A percentile compares a stretch with the other conserved stretches of the same genome.
Evolutionary conservation across 2,797 vertebrate species (phyloP).

Genomic region (Pteronotus mesoamericanus): DNA sequence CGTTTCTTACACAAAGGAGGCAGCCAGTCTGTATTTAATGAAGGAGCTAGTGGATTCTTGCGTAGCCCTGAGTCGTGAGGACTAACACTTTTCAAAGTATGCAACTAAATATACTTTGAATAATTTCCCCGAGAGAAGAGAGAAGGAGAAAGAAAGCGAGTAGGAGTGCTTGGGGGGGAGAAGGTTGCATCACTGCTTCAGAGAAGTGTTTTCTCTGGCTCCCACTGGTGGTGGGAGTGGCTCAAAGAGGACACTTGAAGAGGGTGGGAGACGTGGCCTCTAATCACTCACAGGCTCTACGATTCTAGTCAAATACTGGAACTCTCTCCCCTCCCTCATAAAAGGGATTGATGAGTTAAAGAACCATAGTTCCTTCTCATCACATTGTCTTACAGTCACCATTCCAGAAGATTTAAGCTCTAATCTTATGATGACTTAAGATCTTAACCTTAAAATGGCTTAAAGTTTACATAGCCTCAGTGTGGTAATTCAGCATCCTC

Average conservation of each 20-base stretch:
- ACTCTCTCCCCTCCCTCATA: neutral
- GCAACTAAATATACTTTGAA: constrained; percentile 13
- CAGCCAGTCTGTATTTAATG: constrained; percentile 9
- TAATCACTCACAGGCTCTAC: neutral
- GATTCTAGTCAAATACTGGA: neutral
- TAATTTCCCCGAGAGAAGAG: neutral
- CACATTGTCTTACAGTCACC: neutral
- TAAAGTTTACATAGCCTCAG: neutral
- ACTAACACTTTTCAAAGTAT: constrained; percentile 20
- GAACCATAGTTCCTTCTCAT: neutral
- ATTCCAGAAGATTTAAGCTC: neutral
- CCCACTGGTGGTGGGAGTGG: neutral
- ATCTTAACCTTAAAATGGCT: neutral
- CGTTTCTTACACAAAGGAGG: neutral
- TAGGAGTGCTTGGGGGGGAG: neutral
- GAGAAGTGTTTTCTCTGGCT: neutral
- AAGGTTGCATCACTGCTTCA: neutral
- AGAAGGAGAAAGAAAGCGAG: neutral
- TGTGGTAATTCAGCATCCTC: neutral
- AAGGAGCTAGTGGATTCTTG: neutral
- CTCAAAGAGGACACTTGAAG: neutral
- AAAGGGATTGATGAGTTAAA: neutral
- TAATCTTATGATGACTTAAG: neutral
- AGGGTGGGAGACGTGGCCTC: neutral
- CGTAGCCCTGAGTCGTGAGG: neutral